Conservation (phyloP, 2,113 vertebrate species). For the Eira barbara region DNA sequence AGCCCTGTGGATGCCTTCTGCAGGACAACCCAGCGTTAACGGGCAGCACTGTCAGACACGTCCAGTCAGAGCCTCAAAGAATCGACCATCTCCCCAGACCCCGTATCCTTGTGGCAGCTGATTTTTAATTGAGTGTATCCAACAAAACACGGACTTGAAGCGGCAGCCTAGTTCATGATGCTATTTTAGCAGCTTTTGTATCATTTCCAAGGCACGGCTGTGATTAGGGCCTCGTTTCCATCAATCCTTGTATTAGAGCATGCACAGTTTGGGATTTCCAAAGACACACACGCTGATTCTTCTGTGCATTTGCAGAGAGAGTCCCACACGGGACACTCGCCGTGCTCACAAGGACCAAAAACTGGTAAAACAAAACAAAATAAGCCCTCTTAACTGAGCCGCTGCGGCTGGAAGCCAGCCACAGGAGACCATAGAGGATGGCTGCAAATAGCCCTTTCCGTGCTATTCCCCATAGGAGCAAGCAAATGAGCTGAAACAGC, state of each 20-base stretch:
- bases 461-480: not conserved
- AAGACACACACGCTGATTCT: fast-evolving
- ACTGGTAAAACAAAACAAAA: fast-evolving
- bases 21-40: fast-evolving
- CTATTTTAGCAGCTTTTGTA: not conserved
- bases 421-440: not conserved
- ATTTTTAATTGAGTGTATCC: not conserved
- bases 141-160: not conserved
- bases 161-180: not conserved
- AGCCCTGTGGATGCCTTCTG: not conserved
- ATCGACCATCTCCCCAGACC: not conserved
- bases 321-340: not conserved
- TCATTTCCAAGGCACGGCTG: not conserved
- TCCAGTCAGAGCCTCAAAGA: not conserved
- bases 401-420: not conserved
- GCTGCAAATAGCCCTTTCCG: not conserved
- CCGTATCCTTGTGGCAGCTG: not conserved
- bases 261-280: not conserved
- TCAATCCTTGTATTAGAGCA: not conserved
- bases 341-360: fast-evolving
- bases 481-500: slow-evolving; percentile 34
- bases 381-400: not conserved
- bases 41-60: fast-evolving
- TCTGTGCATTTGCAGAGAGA: not conserved
- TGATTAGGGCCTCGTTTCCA: fast-evolving